phyloP scores from a whole-genome alignment of 2,797 vertebrate genomes.

The Margarornis squamiger region DNA sequence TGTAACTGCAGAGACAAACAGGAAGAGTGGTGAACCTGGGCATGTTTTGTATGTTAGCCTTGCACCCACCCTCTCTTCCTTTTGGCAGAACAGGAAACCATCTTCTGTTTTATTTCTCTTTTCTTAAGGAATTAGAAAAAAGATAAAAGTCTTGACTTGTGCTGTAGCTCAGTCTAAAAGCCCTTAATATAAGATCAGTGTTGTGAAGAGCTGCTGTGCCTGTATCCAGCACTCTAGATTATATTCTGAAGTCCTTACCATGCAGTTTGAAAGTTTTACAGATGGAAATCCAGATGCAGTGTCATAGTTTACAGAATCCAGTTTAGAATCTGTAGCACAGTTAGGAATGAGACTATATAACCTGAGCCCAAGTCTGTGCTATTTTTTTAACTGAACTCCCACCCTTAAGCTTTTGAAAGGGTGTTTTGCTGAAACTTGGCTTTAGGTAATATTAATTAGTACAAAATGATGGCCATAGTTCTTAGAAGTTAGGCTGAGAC shows the following conservation, averaged over 20 bases:
- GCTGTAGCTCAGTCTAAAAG: not conserved
- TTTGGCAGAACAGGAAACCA: conserved; percentile 57
- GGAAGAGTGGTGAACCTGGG: conserved; percentile 59
- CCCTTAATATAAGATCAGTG: not conserved
- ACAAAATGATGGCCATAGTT: not conserved
- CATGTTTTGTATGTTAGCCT: conserved; percentile 36
- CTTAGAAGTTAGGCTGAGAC: not conserved
- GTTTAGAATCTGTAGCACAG: not conserved
- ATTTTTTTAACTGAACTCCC: not conserved
- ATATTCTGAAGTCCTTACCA: not conserved
- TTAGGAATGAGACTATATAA: not conserved
- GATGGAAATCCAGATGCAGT: not conserved
- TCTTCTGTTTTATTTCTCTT: conserved; percentile 51
- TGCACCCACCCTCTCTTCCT: conserved; percentile 50
- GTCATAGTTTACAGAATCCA: not conserved
- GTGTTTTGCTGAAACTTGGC: not conserved
- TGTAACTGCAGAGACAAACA: conserved; percentile 57
- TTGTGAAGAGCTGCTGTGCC: not conserved
- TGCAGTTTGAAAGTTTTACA: not conserved
- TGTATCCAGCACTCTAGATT: not conserved
- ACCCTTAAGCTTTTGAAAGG: not conserved
- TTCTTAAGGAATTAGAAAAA: conserved; percentile 58
- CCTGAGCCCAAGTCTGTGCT: not conserved
- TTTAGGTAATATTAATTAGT: not conserved
- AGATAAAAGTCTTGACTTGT: not conserved